phyloP scores from a whole-genome alignment of 2,797 vertebrate species.

The Pangasius krempfi region DNA sequence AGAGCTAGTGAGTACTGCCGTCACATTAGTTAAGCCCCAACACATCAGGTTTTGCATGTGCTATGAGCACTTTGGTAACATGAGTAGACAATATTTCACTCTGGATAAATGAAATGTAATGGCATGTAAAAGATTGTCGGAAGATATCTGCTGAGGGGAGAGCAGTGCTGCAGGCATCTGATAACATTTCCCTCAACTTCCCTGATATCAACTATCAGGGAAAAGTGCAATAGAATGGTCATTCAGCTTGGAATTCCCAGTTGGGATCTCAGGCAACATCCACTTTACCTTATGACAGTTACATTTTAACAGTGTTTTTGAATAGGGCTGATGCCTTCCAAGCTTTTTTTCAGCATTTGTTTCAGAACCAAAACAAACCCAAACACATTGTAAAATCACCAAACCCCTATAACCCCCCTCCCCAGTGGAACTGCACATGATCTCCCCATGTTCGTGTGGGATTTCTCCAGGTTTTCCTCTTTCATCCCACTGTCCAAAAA shows the following conservation, averaged over 20 bases:
- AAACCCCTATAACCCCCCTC: too few relatives aligned
- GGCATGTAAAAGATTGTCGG: too few relatives aligned
- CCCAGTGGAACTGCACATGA: neutral
- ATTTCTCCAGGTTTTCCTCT: neutral
- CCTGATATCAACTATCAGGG: too few relatives aligned
- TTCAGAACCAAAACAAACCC: neutral
- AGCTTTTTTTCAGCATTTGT: neutral
- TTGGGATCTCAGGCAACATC: too few relatives aligned
- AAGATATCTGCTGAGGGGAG: too few relatives aligned
- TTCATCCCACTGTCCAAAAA: neutral
- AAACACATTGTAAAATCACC: neutral
- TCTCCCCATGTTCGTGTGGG: neutral
- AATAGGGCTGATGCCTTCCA: neutral
- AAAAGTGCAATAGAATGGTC: neutral
- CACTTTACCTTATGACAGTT: neutral
- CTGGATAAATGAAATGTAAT: neutral
- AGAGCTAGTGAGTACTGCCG: slow-evolving; percentile 83
- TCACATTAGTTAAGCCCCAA: neutral
- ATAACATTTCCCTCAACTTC: neutral
- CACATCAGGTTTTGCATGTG: neutral
- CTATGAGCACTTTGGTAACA: neutral
- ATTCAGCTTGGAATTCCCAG: neutral
- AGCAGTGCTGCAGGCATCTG: neutral
- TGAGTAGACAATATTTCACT: neutral
- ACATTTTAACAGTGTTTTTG: neutral